Evolutionary conservation across 2,888 invertebrate genomes (phyloP).

Genomic region (Noctua comes): DNA sequence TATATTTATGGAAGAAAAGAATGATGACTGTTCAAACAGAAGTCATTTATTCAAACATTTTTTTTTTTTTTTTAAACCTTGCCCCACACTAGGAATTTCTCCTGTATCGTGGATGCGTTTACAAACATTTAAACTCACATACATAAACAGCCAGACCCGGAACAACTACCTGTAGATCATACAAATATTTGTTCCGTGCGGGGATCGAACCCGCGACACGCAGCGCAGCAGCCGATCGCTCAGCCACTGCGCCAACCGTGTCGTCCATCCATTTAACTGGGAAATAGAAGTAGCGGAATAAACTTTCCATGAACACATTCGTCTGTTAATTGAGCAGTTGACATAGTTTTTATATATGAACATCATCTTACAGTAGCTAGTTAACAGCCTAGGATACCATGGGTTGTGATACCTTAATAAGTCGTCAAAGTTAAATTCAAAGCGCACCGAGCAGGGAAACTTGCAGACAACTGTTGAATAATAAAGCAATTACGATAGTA

Average conservation of each 20-base stretch:
- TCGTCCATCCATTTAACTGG: too few species aligned
- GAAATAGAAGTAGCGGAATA: too few species aligned
- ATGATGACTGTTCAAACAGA: background rate
- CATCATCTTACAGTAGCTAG: background rate
- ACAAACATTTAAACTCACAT: too few species aligned
- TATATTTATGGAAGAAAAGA: background rate
- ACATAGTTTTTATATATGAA: background rate
- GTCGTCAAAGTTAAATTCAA: conserved; percentile 21
- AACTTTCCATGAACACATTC: background rate
- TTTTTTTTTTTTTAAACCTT: too few species aligned
- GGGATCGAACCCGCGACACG: too few species aligned
- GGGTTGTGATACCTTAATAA: background rate
- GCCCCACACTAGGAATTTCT: too few species aligned
- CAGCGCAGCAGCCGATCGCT: too few species aligned
- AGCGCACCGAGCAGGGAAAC: conserved; percentile 21
- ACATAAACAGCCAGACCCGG: too few species aligned
- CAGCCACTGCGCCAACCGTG: too few species aligned
- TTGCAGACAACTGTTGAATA: conserved; percentile 29
- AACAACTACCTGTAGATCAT: too few species aligned
- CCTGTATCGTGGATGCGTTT: too few species aligned
- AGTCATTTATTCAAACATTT: background rate
- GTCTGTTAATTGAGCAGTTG: background rate
- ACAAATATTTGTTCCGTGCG: too few species aligned
- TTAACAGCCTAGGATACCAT: conserved; percentile 5
- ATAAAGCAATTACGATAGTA: conserved; percentile 34